These are phyloP conservation scores for Albula glossodonta DNA, from an alignment of 2,113 vertebrate species.

Conservation along the genomic window DNA sequence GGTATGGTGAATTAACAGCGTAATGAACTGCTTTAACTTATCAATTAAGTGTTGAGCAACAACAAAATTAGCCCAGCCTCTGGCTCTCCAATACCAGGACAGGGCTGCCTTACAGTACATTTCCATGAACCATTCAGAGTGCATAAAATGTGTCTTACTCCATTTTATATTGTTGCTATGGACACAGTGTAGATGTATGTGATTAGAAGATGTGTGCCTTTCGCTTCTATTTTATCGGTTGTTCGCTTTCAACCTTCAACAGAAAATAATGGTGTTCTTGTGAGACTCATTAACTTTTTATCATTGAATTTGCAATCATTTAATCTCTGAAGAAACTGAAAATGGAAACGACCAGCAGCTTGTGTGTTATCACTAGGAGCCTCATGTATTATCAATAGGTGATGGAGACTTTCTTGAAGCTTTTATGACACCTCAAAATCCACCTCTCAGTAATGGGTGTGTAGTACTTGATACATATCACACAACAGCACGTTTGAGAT, in stretches of 20 bases:
- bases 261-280: neutral
- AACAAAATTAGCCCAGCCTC: too few species aligned
- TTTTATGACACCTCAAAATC: neutral
- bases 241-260: neutral
- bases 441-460: neutral
- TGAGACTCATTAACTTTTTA: neutral
- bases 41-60: too few species aligned
- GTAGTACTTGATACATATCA: neutral
- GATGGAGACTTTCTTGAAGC: neutral
- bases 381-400: too few species aligned
- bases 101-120: too few species aligned
- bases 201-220: neutral
- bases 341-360: too few species aligned
- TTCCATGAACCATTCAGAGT: too few species aligned
- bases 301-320: neutral
- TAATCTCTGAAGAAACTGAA: neutral
- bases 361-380: too few species aligned
- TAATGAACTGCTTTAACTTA: too few species aligned
- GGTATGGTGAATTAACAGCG: too few species aligned
- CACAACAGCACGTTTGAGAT: neutral
- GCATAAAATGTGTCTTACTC: too few species aligned
- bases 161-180: conserved; percentile 20
- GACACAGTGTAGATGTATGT: neutral
- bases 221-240: neutral
- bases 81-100: too few species aligned